Percentiles rank a stretch among this genome's conserved stretches.
Conservation (phyloP, 2,113 vertebrate species). For the Lamprologus lemairii region DNA sequence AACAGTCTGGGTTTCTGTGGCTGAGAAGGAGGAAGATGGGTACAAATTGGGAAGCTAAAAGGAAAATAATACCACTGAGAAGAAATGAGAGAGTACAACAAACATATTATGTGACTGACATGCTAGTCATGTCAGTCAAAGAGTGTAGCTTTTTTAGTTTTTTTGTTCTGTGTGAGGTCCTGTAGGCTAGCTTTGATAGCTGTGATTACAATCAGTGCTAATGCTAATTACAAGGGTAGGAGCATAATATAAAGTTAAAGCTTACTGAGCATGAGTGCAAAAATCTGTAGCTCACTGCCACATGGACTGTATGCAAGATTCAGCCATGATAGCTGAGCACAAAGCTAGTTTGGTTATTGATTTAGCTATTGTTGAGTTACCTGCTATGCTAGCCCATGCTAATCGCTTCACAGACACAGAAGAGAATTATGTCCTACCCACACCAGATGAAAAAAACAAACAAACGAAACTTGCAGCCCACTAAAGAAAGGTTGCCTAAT, state of each 20-base stretch:
- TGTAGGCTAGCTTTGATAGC: not conserved
- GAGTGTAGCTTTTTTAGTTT: not conserved
- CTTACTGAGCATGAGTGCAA: not conserved
- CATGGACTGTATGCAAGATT: not conserved
- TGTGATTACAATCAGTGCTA: not conserved
- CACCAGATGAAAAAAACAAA: not conserved
- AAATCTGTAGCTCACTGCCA: not conserved
- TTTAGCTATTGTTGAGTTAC: not conserved
- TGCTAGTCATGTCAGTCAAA: not conserved
- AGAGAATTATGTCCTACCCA: not conserved
- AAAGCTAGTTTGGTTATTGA: not conserved
- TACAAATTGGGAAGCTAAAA: slow-evolving; percentile 9
- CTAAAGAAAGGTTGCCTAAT: not conserved
- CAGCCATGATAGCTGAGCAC: not conserved
- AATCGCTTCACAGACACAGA: not conserved
- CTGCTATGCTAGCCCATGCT: not conserved
- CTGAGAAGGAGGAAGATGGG: slow-evolving; percentile 26
- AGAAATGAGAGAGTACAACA: not conserved
- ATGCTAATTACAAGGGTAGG: not conserved
- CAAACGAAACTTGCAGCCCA: not conserved
- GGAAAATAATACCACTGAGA: not conserved
- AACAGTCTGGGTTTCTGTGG: slow-evolving; percentile 43
- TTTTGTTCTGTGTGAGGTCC: not conserved
- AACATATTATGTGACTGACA: not conserved
- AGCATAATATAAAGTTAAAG: not conserved